These are phyloP conservation scores for Harpalus rufipes DNA, from an alignment of 2,888 invertebrate genomes.

Conservation along the genomic window DNA sequence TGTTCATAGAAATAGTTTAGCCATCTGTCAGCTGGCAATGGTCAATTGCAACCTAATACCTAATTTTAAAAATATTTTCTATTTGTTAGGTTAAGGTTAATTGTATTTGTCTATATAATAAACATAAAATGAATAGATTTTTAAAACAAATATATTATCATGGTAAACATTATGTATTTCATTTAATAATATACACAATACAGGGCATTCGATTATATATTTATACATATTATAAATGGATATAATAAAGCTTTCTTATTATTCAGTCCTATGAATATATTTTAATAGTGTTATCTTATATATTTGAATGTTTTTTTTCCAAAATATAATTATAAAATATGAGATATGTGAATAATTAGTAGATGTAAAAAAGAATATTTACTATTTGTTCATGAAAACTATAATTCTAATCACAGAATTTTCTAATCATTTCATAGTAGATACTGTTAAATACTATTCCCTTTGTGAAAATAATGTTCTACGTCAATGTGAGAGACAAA, in stretches of 20 bases:
- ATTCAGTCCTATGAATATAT: background rate
- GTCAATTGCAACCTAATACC: too few species aligned
- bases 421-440: slow-evolving; percentile 3
- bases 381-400: slow-evolving; percentile 14
- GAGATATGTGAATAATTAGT: background rate
- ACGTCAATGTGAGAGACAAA: slow-evolving; percentile 56
- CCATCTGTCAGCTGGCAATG: too few species aligned
- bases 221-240: background rate
- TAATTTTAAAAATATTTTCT: too few species aligned
- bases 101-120: background rate
- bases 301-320: background rate
- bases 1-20: too few species aligned
- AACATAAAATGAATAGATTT: background rate
- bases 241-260: slow-evolving; percentile 1
- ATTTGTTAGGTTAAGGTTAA: too few species aligned
- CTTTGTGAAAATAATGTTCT: slow-evolving; percentile 25
- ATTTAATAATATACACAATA: background rate
- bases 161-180: background rate
- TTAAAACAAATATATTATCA: background rate
- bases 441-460: slow-evolving; percentile 29
- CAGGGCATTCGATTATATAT: background rate
- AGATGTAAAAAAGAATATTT: background rate
- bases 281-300: background rate
- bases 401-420: slow-evolving; percentile 37
- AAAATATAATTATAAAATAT: background rate